Conservation (phyloP, 2,797 vertebrate genomes). For the Florisuga fusca region DNA sequence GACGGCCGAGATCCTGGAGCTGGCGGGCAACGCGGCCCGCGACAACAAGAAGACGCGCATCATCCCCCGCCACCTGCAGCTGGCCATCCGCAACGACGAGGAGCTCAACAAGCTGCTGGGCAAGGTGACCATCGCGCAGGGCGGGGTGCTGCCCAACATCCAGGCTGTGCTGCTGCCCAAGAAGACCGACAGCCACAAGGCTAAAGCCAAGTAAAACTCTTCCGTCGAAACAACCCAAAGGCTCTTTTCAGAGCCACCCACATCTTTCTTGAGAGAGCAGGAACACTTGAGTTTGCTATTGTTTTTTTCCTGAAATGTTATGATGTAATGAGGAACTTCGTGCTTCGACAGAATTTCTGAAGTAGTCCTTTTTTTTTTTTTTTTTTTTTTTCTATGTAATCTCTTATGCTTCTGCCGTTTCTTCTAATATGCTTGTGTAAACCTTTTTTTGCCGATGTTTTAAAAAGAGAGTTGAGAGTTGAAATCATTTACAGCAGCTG, state of each 20-base stretch:
- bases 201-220: not conserved
- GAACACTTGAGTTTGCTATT: fast-evolving
- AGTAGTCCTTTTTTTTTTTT: fast-evolving
- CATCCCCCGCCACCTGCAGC: slow-evolving; percentile 87
- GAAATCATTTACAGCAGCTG: fast-evolving
- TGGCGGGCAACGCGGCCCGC: slow-evolving; percentile 86
- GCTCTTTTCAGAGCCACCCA: slow-evolving; percentile 81
- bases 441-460: fast-evolving
- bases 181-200: slow-evolving; percentile 83
- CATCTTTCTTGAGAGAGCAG: not conserved
- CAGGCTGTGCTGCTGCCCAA: slow-evolving; percentile 93
- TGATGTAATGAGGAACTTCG: too few relatives aligned
- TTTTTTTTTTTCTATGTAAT: fast-evolving
- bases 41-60: slow-evolving; percentile 88
- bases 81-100: slow-evolving; percentile 90
- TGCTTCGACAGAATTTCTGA: too few relatives aligned
- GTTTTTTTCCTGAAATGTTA: fast-evolving
- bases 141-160: slow-evolving; percentile 93
- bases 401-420: fast-evolving
- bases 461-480: too few relatives aligned
- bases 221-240: slow-evolving; percentile 2
- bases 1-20: slow-evolving; percentile 88
- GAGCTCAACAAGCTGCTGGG: slow-evolving; percentile 89
- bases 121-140: slow-evolving; percentile 89
- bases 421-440: fast-evolving